Conservation (phyloP, 2,113 vertebrate genomes). For the Micromys minutus region DNA sequence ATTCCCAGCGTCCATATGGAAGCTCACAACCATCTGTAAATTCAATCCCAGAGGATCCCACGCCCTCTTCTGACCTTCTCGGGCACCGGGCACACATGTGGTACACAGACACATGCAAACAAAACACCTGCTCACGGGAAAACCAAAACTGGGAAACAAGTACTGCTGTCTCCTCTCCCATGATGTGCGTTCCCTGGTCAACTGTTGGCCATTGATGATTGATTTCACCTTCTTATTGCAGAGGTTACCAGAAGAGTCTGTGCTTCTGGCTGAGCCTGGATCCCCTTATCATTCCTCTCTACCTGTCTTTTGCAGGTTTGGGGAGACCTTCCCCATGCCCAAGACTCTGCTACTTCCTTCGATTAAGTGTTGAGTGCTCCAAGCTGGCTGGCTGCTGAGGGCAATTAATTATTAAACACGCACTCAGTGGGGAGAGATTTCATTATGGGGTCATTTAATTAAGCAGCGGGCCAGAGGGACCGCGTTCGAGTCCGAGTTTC, state of each 20-base stretch:
- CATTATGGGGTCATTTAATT: slow-evolving; percentile 91
- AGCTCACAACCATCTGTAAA: neutral
- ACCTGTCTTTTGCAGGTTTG: neutral
- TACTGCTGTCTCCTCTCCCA: neutral
- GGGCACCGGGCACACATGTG: neutral
- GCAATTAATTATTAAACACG: slow-evolving; percentile 90
- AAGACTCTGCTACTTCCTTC: slow-evolving; percentile 69
- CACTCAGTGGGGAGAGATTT: slow-evolving; percentile 88
- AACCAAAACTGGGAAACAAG: neutral
- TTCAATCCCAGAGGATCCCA: neutral
- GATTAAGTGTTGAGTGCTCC: slow-evolving; percentile 77
- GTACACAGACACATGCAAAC: neutral
- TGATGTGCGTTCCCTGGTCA: neutral
- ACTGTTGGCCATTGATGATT: neutral
- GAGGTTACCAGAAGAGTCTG: neutral
- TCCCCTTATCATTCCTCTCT: neutral
- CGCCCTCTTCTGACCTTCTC: neutral
- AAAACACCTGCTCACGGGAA: neutral
- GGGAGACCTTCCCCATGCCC: neutral
- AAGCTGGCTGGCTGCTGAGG: slow-evolving; percentile 77
- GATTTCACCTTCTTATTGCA: slow-evolving; percentile 20
- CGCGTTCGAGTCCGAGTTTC: slow-evolving; percentile 75
- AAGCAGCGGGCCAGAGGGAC: slow-evolving; percentile 83
- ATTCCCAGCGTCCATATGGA: neutral
- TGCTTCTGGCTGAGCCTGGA: neutral